These are phyloP conservation scores for Neria commutata DNA, from an alignment of 2,888 invertebrate species.

Conservation along the genomic window DNA sequence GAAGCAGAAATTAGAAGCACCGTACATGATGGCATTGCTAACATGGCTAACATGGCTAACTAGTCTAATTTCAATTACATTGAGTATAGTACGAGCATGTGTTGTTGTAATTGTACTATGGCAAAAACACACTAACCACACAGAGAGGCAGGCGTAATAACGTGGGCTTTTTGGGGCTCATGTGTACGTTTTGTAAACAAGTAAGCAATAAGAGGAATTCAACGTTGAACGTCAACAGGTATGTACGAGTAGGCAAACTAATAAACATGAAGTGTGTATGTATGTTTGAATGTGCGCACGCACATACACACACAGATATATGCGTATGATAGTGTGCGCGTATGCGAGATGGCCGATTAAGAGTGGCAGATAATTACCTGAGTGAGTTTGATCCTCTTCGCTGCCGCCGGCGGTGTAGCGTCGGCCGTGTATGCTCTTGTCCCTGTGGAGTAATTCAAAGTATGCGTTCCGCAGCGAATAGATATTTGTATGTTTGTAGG, in stretches of 20 bases:
- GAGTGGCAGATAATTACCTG: too few species aligned
- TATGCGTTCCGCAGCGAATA: background rate
- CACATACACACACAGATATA: background rate
- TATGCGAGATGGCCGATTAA: too few species aligned
- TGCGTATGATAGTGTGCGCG: too few species aligned
- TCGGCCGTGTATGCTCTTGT: constrained; percentile 82
- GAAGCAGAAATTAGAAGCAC: too few species aligned
- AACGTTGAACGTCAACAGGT: constrained; percentile 27
- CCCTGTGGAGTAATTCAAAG: constrained; percentile 66
- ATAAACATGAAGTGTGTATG: background rate
- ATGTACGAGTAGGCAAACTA: constrained; percentile 16
- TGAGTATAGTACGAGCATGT: constrained; percentile 22
- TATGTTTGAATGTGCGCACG: background rate
- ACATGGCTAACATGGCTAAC: background rate
- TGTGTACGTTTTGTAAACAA: background rate
- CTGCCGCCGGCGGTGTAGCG: constrained; percentile 73
- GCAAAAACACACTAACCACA: constrained; percentile 33
- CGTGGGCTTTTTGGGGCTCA: background rate
- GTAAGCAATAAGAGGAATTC: background rate
- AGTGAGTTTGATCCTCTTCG: constrained; percentile 79
- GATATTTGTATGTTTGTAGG: background rate
- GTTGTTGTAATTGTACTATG: constrained; percentile 9
- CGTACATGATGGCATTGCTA: too few species aligned
- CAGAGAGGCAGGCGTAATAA: too few species aligned
- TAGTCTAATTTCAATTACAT: constrained; percentile 2